Base-by-base conservation (phyloP, 2,888 invertebrate species). In the Lasioglossum zephyrum region DNA sequence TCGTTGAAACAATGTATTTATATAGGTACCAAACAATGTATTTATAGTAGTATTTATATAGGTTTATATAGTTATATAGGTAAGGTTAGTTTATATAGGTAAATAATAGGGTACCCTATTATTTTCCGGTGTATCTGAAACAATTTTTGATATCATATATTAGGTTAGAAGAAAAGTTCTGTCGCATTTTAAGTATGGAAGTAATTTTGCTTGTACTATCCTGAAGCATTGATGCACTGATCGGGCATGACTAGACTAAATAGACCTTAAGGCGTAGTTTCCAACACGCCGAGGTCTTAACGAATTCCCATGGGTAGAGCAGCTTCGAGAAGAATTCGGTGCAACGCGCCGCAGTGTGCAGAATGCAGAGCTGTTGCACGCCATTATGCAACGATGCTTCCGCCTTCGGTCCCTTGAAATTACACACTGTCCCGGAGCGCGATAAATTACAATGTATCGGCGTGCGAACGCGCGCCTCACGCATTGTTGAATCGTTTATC, bases 391-490 rank as follows among this genome's bases (percentile, higher is more conserved):
- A 41, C 69, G 69, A 36, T 57, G 74, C 90, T 89, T 89, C 90
- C 88, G 89, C 79, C 81, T 85, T 83, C 31, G 77, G 81, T 77
- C 78, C 83, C 82, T 63, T 47, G 77, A 89, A 85, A 89, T 89
- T 89, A 74, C 77, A 69, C 74, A 79, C 78, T 81, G 53, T 81
- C 72, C 73, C 4, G 22, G 79, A 44, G 41, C 60, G 39, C 66
- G n/a, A 78, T 85, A 87, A 87, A 87, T 87, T 66, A 77, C 77
- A 77, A 79, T 60, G 76, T 75, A 77, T 84, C 77, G 57, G 39
- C 80, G 60, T 87, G 74, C 79, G 78, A 77, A 73, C 79, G 41
- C 69, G 22, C 63, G 13, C n/a, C 41, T 81, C 44, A 44, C 76
- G 70, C 82, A 53, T 76, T 49, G 47, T 77, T 79, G 63, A 66